Evolutionary conservation across 2,888 invertebrate species (phyloP), one percentile per base, ranked within the genome.

Genomic region (Pinctada fucata): DNA sequence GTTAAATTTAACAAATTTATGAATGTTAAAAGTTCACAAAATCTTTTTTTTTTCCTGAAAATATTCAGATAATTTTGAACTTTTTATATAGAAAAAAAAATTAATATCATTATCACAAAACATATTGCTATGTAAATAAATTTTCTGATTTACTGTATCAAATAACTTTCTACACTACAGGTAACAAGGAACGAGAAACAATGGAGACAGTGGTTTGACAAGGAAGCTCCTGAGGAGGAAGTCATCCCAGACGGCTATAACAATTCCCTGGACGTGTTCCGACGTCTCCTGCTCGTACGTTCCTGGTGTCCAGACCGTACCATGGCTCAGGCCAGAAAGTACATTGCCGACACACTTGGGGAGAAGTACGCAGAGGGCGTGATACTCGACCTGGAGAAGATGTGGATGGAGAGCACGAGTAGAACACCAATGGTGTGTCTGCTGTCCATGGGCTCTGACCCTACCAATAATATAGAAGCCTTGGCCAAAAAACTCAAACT

Each of bases 181-280:
- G 89, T 92, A 5, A 84, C 86, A 5, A 83, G 91, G 73, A 91
- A 91, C 83, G 92, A 92, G 85, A 92, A 92, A 80, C 89, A 90
- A 74, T 93, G 93, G 93, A 91, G 86, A 73, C 89, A 90, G 77
- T 93, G 93, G 93, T 93, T 92, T 85, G 92, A 93, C 85, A 92
- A 92, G 78, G 92, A 93, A 64, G 89, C 91, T 45, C 93, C 92
- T 3, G 92, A 93, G 79, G 92, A 92, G 81, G 92, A 92, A 72
- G 81, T 89, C 2, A 92, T 92, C 79, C 93, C 93, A 0, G 92
- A 92, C 79, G 92, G 92, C 63, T 93, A 92, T 87, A 90, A 91
- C 84, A 91, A 89, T 82, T 88, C 91, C 0, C 88, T 93, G 52
- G 92, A 92, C 76, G 90, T 91, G 5, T 93, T 93, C 90, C 85